A percentile compares a stretch with the other conserved stretches of the same genome.
Evolutionary conservation across 2,888 invertebrate species (phyloP).

Genomic region (Clusia tigrina): DNA sequence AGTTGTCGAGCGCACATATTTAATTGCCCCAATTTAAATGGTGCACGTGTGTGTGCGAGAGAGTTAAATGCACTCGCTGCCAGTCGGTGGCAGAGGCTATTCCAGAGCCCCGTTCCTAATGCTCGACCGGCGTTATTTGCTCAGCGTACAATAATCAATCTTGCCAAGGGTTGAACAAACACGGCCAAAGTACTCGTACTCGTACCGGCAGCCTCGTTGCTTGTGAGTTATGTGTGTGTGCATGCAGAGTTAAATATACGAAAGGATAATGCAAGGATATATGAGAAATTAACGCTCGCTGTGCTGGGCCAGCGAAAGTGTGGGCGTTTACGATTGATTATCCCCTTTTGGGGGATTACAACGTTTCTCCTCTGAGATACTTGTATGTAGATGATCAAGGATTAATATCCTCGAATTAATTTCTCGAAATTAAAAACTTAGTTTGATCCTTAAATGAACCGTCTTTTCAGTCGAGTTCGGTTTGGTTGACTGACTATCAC

Average conservation of each 20-base stretch:
- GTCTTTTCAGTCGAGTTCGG: neutral
- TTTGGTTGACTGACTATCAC: neutral
- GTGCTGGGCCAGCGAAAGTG: conserved; percentile 28
- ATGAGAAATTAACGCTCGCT: conserved; percentile 39
- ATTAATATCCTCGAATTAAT: neutral
- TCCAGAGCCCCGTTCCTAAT: neutral
- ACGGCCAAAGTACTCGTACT: conserved; percentile 26
- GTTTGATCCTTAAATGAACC: neutral
- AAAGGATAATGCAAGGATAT: conserved; percentile 32
- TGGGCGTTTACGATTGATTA: conserved; percentile 56
- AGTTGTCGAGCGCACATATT: conserved; percentile 36
- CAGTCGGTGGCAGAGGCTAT: neutral
- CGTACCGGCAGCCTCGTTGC: neutral
- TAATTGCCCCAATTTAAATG: conserved; percentile 56
- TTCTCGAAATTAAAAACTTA: neutral
- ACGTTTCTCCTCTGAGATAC: neutral
- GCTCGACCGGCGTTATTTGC: conserved; percentile 42
- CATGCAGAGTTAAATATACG: conserved; percentile 32
- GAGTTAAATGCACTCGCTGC: conserved; percentile 36
- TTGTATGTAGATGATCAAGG: conserved; percentile 5
- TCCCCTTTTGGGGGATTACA: conserved; percentile 37
- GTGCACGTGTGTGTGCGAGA: too few relatives aligned
- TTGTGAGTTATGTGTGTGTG: conserved; percentile 1
- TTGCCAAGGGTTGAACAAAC: conserved; percentile 55
- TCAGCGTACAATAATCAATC: conserved; percentile 59